These are phyloP conservation scores for Furcifer pardalis DNA, from an alignment of 2,797 vertebrate genomes.

Conservation along the genomic window DNA sequence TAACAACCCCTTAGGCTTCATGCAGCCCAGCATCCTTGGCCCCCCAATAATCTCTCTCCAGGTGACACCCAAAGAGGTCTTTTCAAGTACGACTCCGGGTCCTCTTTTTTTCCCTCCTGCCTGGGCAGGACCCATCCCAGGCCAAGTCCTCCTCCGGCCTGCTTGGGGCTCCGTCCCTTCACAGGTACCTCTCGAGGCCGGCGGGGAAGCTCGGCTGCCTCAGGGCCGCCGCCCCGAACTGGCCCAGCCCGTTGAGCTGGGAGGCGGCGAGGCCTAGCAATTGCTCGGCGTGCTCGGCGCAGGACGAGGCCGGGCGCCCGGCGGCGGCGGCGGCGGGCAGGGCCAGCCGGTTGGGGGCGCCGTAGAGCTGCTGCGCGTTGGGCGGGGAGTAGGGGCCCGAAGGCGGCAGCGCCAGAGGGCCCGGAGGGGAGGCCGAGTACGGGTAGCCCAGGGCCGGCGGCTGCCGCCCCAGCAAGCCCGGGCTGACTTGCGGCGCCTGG, in stretches of 20 bases:
- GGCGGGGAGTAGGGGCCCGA: constrained; percentile 83
- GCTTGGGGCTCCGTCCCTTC: constrained; percentile 30
- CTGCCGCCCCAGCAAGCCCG: constrained; percentile 60
- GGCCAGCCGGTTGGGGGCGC: constrained; percentile 80
- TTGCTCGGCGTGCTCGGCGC: constrained; percentile 86
- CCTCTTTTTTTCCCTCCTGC: neutral
- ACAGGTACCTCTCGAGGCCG: constrained; percentile 93
- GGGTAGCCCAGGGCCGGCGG: constrained; percentile 78
- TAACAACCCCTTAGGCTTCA: neutral
- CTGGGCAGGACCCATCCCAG: too few relatives aligned
- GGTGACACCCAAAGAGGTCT: neutral
- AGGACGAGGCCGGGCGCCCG: constrained; percentile 78
- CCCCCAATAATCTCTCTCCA: too few relatives aligned
- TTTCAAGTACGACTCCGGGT: too few relatives aligned
- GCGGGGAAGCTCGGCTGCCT: constrained; percentile 86
- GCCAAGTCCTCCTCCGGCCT: too few relatives aligned
- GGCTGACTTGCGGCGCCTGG: constrained; percentile 73
- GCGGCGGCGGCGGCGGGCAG: constrained; percentile 56
- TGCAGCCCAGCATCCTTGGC: neutral
- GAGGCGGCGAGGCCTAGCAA: constrained; percentile 78
- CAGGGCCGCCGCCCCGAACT: constrained; percentile 75
- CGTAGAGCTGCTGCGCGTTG: constrained; percentile 87
- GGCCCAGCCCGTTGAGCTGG: constrained; percentile 78
- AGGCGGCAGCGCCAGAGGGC: constrained; percentile 78
- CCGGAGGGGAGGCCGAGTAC: constrained; percentile 82